Evolutionary conservation across 2,888 invertebrate species (phyloP).

Genomic region (Aphidius colemani): DNA sequence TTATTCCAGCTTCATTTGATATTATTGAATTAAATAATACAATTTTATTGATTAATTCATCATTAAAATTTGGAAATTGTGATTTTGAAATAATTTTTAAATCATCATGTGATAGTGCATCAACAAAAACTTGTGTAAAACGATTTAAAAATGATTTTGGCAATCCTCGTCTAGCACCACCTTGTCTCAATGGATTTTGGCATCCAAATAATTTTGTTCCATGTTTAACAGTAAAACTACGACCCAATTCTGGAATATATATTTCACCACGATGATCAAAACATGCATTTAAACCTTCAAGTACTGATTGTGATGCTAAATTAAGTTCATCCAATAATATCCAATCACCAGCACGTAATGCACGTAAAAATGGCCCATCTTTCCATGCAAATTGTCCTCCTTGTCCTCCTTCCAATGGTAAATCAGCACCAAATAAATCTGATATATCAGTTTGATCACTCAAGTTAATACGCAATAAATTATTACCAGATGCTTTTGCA

Average conservation of each 20-base stretch:
- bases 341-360: conserved; percentile 93
- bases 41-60: conserved; percentile 71
- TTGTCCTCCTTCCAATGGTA: conserved; percentile 86
- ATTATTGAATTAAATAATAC: conserved; percentile 78
- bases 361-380: conserved; percentile 93
- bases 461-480: conserved; percentile 90
- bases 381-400: conserved; percentile 93
- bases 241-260: conserved; percentile 90
- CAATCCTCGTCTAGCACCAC: conserved; percentile 92
- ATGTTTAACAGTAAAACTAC: conserved; percentile 75
- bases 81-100: conserved; percentile 67
- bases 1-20: conserved; percentile 67
- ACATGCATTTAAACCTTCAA: conserved; percentile 98
- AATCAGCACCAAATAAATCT: conserved; percentile 96
- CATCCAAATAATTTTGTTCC: conserved; percentile 93
- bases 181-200: conserved; percentile 95
- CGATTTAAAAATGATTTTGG: conserved; percentile 97
- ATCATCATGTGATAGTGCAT: conserved; percentile 59
- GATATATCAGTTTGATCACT: conserved; percentile 99
- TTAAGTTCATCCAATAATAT: conserved; percentile 97
- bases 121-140: conserved; percentile 71
- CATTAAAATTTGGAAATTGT: conserved; percentile 68
- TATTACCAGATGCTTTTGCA: conserved; percentile 81
- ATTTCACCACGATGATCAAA: conserved; percentile 97
- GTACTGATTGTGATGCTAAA: conserved; percentile 95